These are phyloP conservation scores for Psylliodes chrysocephalus DNA, from an alignment of 2,888 invertebrate genomes.

Conservation along the genomic window DNA sequence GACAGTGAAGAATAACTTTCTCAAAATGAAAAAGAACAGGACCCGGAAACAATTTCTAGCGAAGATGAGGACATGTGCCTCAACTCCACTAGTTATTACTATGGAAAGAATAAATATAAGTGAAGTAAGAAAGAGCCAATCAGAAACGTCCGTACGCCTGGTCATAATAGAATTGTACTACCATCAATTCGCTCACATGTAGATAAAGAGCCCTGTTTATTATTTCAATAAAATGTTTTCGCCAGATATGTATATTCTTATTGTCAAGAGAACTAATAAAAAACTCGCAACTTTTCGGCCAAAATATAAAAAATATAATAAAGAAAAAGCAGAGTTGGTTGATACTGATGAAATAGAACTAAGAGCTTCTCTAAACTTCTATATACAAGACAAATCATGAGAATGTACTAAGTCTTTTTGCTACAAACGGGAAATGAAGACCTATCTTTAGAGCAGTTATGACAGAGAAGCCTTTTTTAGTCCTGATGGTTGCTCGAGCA, in stretches of 20 bases:
- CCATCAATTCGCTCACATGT: no score
- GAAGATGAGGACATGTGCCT: background rate
- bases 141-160: no score
- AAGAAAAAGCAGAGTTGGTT: no score
- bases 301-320: background rate
- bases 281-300: background rate
- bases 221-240: conserved; percentile 6
- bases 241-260: background rate
- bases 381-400: background rate
- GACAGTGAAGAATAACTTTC: background rate
- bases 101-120: background rate
- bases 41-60: background rate
- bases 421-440: background rate
- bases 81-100: background rate
- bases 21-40: background rate
- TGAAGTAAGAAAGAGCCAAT: conserved; percentile 2
- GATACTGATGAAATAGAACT: background rate
- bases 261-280: background rate
- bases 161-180: no score
- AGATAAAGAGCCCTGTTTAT: no score
- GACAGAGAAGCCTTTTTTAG: no score
- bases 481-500: no score
- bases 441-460: no score
- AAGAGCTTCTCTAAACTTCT: background rate
- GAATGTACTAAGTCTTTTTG: background rate